These are phyloP conservation scores for Pygocentrus nattereri DNA, from an alignment of 2,797 vertebrate genomes.

Conservation along the genomic window DNA sequence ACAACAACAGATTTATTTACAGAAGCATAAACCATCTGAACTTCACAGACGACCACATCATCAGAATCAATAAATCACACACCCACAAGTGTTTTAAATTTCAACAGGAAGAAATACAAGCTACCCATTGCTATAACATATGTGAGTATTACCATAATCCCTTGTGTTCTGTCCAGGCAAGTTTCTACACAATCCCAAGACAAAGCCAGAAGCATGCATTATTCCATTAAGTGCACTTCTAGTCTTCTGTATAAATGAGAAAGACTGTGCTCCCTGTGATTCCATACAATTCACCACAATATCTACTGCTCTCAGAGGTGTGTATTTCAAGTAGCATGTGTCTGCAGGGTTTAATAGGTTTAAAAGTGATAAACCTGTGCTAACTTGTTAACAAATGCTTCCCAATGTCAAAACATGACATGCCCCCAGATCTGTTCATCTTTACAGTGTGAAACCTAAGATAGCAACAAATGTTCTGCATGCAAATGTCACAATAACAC, in stretches of 20 bases:
- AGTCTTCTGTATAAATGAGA: not conserved
- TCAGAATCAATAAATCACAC: constrained; percentile 9
- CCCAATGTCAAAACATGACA: not conserved
- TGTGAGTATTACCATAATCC: not conserved
- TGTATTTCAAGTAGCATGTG: not conserved
- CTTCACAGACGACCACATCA: constrained; percentile 15
- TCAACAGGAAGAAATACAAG: not conserved
- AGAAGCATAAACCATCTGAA: not conserved
- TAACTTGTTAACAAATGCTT: not conserved
- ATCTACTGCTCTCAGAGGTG: not conserved
- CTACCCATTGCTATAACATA: not conserved
- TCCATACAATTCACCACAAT: not conserved
- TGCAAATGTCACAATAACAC: too few species aligned
- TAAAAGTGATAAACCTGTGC: not conserved
- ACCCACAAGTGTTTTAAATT: not conserved
- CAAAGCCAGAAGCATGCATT: not conserved
- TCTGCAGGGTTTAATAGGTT: not conserved
- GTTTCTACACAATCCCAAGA: not conserved
- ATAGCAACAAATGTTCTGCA: too few species aligned
- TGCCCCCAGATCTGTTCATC: not conserved
- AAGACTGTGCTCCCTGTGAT: too few species aligned
- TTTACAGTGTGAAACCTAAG: too few species aligned
- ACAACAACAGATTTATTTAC: constrained; percentile 6
- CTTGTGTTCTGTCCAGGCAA: not conserved
- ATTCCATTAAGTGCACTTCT: not conserved